Percentiles rank a stretch among this genome's conserved stretches.
Evolutionary conservation across 2,888 invertebrate species (phyloP).

Genomic region (Ophion costatus): DNA sequence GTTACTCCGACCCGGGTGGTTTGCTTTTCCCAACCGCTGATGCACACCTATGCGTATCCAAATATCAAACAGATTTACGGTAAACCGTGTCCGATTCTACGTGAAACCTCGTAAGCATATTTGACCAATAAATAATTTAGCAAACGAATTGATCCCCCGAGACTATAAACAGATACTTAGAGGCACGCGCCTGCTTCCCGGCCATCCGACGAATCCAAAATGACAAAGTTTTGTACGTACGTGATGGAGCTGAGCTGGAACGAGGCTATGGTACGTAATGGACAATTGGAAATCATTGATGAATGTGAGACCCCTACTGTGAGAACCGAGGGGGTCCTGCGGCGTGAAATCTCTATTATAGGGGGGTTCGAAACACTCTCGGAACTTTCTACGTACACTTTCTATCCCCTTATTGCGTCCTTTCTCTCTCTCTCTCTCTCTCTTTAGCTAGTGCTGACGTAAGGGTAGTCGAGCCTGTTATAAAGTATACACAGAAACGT

Average conservation of each 20-base stretch:
- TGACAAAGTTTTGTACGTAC: slow-evolving; percentile 34
- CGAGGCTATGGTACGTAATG: slow-evolving; percentile 30
- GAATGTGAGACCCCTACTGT: slow-evolving; percentile 80
- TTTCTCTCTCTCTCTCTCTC: slow-evolving; percentile 32
- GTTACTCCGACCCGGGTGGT: slow-evolving; percentile 62
- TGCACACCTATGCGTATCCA: slow-evolving; percentile 61
- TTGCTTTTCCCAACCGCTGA: slow-evolving; percentile 81
- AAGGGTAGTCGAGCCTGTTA: slow-evolving; percentile 68
- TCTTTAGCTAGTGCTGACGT: slow-evolving; percentile 73
- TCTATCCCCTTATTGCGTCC: slow-evolving; percentile 24
- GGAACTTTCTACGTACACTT: slow-evolving; percentile 47
- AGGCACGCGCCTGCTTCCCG: slow-evolving; percentile 78
- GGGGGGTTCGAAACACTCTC: slow-evolving; percentile 64
- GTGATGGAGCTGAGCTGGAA: not conserved
- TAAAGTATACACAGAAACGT: slow-evolving; percentile 45
- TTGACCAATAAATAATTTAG: slow-evolving; percentile 83
- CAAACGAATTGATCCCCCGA: slow-evolving; percentile 83
- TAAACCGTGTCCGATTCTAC: slow-evolving; percentile 75
- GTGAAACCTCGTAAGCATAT: slow-evolving; percentile 78
- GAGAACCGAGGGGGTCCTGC: slow-evolving; percentile 81
- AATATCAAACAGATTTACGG: slow-evolving; percentile 78
- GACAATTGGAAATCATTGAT: slow-evolving; percentile 72
- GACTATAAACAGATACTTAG: slow-evolving; percentile 84
- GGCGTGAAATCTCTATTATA: slow-evolving; percentile 84
- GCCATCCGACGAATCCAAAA: not conserved